Conservation (phyloP, 2,888 invertebrate species). For the Busseola fusca region DNA sequence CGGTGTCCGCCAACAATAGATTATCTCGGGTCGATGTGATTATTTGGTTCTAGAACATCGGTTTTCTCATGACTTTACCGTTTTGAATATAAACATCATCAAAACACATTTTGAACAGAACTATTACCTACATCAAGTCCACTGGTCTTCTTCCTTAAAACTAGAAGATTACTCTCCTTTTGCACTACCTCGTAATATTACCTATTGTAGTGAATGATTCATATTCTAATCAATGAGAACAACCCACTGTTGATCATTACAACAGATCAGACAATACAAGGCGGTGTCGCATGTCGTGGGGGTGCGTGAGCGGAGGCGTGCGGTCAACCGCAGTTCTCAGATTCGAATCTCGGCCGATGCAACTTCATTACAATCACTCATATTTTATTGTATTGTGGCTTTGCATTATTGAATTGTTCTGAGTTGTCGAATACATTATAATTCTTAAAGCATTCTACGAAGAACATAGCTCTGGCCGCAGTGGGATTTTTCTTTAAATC, state of each 20-base stretch:
- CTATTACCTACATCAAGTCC: too few species aligned
- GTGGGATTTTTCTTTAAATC: not conserved
- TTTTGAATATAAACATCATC: not conserved
- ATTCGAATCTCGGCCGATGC: conserved; percentile 65
- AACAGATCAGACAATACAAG: conserved; percentile 37
- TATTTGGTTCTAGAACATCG: too few species aligned
- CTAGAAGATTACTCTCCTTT: not conserved
- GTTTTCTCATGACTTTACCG: not conserved
- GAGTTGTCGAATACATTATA: not conserved
- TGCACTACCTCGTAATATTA: not conserved
- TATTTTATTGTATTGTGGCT: conserved; percentile 48
- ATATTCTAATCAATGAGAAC: conserved; percentile 14
- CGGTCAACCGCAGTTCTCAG: conserved; percentile 77
- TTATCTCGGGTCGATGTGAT: too few species aligned
- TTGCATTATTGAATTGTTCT: conserved; percentile 38
- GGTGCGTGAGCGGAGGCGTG: conserved; percentile 64
- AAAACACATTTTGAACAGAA: too few species aligned
- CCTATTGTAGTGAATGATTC: not conserved
- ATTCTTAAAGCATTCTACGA: not conserved
- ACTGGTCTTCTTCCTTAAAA: not conserved
- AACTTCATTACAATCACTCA: conserved; percentile 65
- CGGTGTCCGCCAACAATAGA: too few species aligned
- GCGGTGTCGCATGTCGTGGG: conserved; percentile 66
- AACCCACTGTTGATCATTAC: conserved; percentile 31
- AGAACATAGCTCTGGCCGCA: not conserved